phyloP scores from a whole-genome alignment of 2,888 invertebrate genomes.

The Diplolepis rosae region DNA sequence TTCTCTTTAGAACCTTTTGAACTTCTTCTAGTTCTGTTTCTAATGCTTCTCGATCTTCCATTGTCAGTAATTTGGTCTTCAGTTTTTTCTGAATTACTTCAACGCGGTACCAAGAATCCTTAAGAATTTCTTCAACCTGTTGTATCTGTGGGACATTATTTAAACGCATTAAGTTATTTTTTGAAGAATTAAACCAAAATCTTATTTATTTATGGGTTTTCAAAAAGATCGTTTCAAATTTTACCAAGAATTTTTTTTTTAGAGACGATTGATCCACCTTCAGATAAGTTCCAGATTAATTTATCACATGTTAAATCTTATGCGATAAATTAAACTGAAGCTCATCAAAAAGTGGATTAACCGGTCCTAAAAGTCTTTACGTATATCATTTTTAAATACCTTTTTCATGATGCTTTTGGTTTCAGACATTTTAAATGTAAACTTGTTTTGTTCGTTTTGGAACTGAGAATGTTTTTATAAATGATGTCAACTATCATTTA shows the following conservation, averaged over 20 bases:
- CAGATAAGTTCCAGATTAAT: too few relatives aligned
- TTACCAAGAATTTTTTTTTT: not conserved
- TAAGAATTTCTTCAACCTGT: conserved; percentile 60
- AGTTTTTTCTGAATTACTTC: conserved; percentile 61
- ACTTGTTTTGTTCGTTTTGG: too few relatives aligned
- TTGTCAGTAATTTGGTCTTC: conserved; percentile 55
- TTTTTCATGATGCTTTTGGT: not conserved
- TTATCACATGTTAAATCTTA: too few relatives aligned
- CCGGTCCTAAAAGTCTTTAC: too few relatives aligned
- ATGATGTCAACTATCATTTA: too few relatives aligned
- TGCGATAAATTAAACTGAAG: too few relatives aligned
- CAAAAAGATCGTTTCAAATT: not conserved
- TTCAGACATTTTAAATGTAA: not conserved
- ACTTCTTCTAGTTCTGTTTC: conserved; percentile 63
- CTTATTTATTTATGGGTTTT: not conserved
- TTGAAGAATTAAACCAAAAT: too few relatives aligned
- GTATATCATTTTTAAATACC: not conserved
- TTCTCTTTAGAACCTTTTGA: conserved; percentile 59
- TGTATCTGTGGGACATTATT: too few relatives aligned
- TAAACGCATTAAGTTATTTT: too few relatives aligned
- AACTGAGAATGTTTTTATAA: too few relatives aligned
- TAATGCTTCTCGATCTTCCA: conserved; percentile 62
- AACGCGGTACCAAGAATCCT: conserved; percentile 58
- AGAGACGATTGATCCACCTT: too few relatives aligned
- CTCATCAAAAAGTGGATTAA: too few relatives aligned